Percentiles rank a stretch among this genome's conserved stretches.
Evolutionary conservation across 2,888 invertebrate species (phyloP).

Genomic region (Himalopsyche tibetana): DNA sequence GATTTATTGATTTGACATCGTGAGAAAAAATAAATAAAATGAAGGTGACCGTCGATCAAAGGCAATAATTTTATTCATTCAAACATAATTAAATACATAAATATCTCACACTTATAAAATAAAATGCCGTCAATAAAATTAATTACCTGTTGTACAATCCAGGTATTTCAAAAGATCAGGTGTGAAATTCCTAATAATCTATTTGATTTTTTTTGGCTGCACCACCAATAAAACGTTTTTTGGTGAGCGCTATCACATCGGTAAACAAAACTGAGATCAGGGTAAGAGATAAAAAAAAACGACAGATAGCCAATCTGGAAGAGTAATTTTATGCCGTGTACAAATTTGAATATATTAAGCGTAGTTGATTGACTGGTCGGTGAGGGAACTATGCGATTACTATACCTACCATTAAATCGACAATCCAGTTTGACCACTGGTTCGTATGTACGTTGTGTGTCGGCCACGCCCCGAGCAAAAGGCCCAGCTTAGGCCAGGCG

Average conservation of each 20-base stretch:
- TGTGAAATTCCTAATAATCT: slow-evolving; percentile 11
- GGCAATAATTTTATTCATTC: not conserved
- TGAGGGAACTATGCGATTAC: slow-evolving; percentile 31
- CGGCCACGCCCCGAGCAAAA: slow-evolving; percentile 33
- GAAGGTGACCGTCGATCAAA: too few species aligned
- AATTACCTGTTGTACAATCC: not conserved
- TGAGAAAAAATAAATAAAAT: too few species aligned
- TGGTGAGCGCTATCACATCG: not conserved
- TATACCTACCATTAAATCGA: slow-evolving; percentile 27
- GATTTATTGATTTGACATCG: too few species aligned
- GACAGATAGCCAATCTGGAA: not conserved
- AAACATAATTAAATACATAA: not conserved
- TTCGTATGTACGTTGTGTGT: not conserved
- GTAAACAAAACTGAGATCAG: slow-evolving; percentile 3
- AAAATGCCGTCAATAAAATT: not conserved
- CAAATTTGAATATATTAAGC: slow-evolving; percentile 34
- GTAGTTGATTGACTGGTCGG: slow-evolving; percentile 33
- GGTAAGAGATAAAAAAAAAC: not conserved
- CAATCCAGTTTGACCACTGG: slow-evolving; percentile 44
- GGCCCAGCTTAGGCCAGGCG: not conserved
- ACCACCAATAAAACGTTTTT: not conserved
- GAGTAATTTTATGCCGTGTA: slow-evolving; percentile 30
- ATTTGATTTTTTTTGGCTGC: not conserved
- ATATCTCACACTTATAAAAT: slow-evolving; percentile 18
- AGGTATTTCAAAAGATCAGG: slow-evolving; percentile 9